Evolutionary conservation across 2,888 invertebrate species (phyloP).

Genomic region (Melolontha melolontha): DNA sequence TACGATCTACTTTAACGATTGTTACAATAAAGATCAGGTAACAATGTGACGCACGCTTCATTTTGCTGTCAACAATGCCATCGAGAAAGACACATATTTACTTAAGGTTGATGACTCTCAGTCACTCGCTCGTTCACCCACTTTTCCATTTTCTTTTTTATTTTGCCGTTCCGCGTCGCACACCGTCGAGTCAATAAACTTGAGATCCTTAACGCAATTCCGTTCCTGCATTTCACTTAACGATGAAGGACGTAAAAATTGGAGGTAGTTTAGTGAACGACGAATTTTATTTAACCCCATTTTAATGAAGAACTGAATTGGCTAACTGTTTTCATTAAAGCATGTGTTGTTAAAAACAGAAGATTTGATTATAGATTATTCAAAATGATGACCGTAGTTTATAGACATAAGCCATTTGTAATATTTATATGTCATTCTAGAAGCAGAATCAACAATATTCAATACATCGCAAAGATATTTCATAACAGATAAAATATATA

Average conservation of each 20-base stretch:
- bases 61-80: constrained; percentile 29
- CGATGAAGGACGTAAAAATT: background rate
- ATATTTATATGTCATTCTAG: too few relatives aligned
- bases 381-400: too few relatives aligned
- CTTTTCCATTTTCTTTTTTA: constrained; percentile 26
- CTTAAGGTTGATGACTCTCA: constrained; percentile 35
- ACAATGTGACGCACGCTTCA: constrained; percentile 16
- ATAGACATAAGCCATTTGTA: too few relatives aligned
- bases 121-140: constrained; percentile 29
- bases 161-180: constrained; percentile 1
- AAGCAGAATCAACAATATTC: too few relatives aligned
- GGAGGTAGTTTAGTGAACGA: constrained; percentile 2
- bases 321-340: too few relatives aligned
- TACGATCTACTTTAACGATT: constrained; percentile 13
- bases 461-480: too few relatives aligned
- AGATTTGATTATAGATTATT: too few relatives aligned
- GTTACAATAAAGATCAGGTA: constrained; percentile 25
- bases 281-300: constrained; percentile 2
- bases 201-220: constrained; percentile 27
- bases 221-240: background rate
- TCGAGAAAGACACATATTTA: constrained; percentile 35
- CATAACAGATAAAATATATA: too few relatives aligned
- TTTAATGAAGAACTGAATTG: constrained; percentile 3
- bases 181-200: constrained; percentile 26
- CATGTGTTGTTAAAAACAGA: too few relatives aligned